A percentile compares a stretch with the other conserved stretches of the same genome.
phyloP scores from a whole-genome alignment of 2,888 invertebrate genomes.

The Thymelicus lineola region DNA sequence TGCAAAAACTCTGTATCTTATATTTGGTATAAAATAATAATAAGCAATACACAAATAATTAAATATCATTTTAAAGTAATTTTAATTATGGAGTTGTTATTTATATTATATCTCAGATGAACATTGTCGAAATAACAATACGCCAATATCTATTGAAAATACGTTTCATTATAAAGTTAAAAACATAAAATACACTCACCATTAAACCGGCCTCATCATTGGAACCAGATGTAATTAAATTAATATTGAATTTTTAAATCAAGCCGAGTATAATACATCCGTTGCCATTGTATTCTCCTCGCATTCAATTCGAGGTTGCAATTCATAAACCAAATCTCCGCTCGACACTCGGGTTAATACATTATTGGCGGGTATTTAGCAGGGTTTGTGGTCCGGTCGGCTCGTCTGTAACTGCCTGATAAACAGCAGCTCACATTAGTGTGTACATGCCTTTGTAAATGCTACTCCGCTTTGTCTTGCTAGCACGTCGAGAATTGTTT shows the following conservation, averaged over 20 bases:
- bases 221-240: constrained; percentile 31
- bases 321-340: constrained; percentile 73
- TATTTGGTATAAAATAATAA: too few species aligned
- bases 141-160: neutral
- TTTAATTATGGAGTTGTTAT: too few species aligned
- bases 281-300: constrained; percentile 55
- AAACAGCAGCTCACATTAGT: constrained; percentile 62
- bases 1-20: too few species aligned
- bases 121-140: neutral
- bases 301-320: constrained; percentile 70
- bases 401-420: constrained; percentile 68
- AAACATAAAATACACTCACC: constrained; percentile 8
- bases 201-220: constrained; percentile 23
- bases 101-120: neutral
- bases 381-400: constrained; percentile 62
- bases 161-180: constrained; percentile 12
- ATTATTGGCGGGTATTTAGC: constrained; percentile 72
- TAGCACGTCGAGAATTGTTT: constrained; percentile 45
- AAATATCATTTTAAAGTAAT: too few species aligned
- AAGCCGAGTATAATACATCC: constrained; percentile 56
- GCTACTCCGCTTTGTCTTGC: constrained; percentile 55
- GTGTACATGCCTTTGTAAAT: constrained; percentile 34
- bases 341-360: constrained; percentile 71
- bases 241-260: constrained; percentile 53
- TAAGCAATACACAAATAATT: too few species aligned